A percentile compares a stretch with the other conserved stretches of the same genome.
Conservation (phyloP, 1,140 invertebrate genomes). For the Cotesia typhae region DNA sequence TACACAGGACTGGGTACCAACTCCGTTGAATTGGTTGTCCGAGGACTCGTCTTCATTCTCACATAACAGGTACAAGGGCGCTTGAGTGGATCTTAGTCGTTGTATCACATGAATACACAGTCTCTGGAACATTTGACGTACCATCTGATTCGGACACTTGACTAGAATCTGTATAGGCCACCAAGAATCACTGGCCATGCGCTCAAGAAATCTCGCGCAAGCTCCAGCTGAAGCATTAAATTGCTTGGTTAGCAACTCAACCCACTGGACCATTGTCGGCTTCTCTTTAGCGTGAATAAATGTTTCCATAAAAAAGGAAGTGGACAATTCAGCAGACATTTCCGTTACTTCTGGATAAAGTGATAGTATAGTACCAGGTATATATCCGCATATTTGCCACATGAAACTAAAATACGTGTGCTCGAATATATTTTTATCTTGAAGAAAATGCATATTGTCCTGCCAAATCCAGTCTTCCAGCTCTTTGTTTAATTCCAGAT, state of each 20-base stretch:
- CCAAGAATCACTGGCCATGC: constrained; percentile 92
- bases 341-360: constrained; percentile 82
- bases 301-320: constrained; percentile 94
- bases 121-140: constrained; percentile 92
- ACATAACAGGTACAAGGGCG: constrained; percentile 56
- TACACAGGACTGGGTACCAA: constrained; percentile 87
- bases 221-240: constrained; percentile 90
- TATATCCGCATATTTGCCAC: constrained; percentile 94
- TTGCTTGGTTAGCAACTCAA: constrained; percentile 92
- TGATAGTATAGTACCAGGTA: constrained; percentile 86
- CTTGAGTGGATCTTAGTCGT: constrained; percentile 72
- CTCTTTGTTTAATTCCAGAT: constrained; percentile 76
- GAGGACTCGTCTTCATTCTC: constrained; percentile 64
- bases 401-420: constrained; percentile 95
- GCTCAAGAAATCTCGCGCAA: constrained; percentile 91
- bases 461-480: constrained; percentile 94
- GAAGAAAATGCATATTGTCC: constrained; percentile 93
- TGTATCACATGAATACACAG: constrained; percentile 94
- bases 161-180: constrained; percentile 95
- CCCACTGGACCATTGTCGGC: constrained; percentile 96
- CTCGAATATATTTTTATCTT: constrained; percentile 95
- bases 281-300: constrained; percentile 98
- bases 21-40: constrained; percentile 57
- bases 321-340: constrained; percentile 86
- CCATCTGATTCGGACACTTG: constrained; percentile 95